These are phyloP conservation scores for Platalea minor DNA, from an alignment of 2,797 vertebrate species.

Conservation along the genomic window DNA sequence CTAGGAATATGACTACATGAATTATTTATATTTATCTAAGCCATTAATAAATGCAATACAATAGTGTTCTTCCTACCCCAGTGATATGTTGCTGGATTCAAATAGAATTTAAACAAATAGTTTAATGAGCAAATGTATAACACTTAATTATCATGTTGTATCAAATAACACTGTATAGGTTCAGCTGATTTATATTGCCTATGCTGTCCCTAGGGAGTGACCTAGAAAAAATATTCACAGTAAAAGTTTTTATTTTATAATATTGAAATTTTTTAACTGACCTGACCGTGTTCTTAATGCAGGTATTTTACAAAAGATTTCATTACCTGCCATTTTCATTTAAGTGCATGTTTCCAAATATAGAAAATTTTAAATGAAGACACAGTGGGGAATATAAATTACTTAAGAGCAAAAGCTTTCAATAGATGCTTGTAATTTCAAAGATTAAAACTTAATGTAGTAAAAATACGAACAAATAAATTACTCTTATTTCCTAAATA, in stretches of 20 bases:
- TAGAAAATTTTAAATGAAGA: not conserved
- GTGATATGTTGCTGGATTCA: not conserved
- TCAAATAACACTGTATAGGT: not conserved
- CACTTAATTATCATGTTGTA: not conserved
- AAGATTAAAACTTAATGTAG: not conserved
- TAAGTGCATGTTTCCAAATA: not conserved
- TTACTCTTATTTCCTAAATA: not conserved
- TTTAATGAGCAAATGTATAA: not conserved
- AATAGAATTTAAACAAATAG: not conserved
- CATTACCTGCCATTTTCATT: not conserved
- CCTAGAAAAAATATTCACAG: not conserved
- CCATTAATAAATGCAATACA: constrained; percentile 36
- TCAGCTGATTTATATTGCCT: not conserved
- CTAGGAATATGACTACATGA: constrained; percentile 34
- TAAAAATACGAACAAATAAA: not conserved
- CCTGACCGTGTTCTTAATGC: not conserved
- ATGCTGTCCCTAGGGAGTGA: not conserved
- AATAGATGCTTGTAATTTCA: not conserved
- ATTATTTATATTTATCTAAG: constrained; percentile 56
- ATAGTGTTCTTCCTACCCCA: not conserved
- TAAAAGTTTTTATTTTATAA: not conserved
- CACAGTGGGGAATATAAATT: not conserved
- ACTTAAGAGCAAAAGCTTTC: not conserved
- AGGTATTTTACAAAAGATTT: not conserved
- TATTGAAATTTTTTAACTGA: not conserved